Evolutionary conservation across 2,113 vertebrate genomes (phyloP).

Genomic region (Pollimyrus isidori): DNA sequence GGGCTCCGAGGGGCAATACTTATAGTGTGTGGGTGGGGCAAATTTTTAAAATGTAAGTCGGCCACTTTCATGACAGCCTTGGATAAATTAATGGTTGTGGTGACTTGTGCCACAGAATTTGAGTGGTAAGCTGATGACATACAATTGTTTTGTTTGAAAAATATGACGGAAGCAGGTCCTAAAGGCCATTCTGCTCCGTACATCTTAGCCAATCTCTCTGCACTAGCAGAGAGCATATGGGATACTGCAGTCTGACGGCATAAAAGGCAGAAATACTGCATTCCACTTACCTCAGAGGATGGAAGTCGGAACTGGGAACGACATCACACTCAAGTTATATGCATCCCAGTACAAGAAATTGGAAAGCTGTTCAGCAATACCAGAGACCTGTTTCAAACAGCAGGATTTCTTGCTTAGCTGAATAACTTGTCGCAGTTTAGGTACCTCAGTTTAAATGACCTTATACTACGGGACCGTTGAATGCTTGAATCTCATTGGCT

Average conservation of each 20-base stretch:
- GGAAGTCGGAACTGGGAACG: neutral
- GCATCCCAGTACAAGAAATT: neutral
- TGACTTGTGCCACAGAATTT: neutral
- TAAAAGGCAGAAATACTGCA: neutral
- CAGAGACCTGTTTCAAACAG: neutral
- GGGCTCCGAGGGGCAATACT: neutral
- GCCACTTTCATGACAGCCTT: neutral
- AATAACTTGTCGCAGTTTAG: neutral
- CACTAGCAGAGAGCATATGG: neutral
- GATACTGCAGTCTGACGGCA: neutral
- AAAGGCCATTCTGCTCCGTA: neutral
- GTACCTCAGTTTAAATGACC: neutral
- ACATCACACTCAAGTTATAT: neutral
- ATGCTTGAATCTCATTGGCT: too few relatives aligned
- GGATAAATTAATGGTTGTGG: neutral
- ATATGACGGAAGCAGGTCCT: neutral
- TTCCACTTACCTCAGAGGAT: neutral
- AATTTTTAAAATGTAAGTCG: neutral
- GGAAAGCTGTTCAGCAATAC: neutral
- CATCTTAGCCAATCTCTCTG: too few relatives aligned
- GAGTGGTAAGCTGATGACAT: neutral
- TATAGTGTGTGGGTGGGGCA: neutral
- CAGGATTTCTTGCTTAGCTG: too few relatives aligned
- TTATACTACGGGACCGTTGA: too few relatives aligned
- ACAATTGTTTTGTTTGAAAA: neutral